Base-by-base conservation (phyloP, 2,888 invertebrate species). In the Stratiomys singularior region DNA sequence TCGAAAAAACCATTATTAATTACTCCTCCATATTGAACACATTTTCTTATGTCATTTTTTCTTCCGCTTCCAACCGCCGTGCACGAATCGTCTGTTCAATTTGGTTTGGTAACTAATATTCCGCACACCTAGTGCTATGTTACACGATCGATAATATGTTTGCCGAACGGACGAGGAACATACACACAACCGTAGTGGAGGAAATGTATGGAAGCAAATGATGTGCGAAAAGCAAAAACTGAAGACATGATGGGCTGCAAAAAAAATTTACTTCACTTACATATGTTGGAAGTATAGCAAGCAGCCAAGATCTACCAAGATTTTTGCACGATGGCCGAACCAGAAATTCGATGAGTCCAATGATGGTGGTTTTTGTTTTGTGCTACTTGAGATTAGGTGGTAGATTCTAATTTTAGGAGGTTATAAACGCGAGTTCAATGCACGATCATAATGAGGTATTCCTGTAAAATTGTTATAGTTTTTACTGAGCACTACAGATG, bases 391-490 rank as follows among this genome's bases (percentile, higher is more conserved):
- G 37, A 9, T 21, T 37, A 66, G 37, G 3, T 66, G 66, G 37
- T 44, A 37, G 66, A 66, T 44, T 25, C 66, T 27, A 27, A 66
- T 37, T 66, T 30, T 44, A 66, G 25, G 7, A 13, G 15, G 30
- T 25, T 66, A 37, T 5, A n/a, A 11, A n/a, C 1, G 13, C 27
- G 47, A 72, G 71, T 72, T 72, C 71, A 72, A 72, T 72, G 71
- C 47, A 72, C 71, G 71, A 72, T 47, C n/a, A 72, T 56, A 72
- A 72, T 72, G 71, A 72, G 71, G 18, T 52, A 52, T 72, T 72
- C 21, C 44, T 72, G 71, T 28, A 72, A 72, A 72, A 56, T 28
- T 66, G 66, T 27, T 66, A 66, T 66, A 37, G 25, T 66, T 66
- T 66, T 66, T 63, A 18, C 52, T 37, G 37, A 9, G 37, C 9